Evolutionary conservation across 2,888 invertebrate genomes (phyloP).

Genomic region (Megalurothrips usitatus): DNA sequence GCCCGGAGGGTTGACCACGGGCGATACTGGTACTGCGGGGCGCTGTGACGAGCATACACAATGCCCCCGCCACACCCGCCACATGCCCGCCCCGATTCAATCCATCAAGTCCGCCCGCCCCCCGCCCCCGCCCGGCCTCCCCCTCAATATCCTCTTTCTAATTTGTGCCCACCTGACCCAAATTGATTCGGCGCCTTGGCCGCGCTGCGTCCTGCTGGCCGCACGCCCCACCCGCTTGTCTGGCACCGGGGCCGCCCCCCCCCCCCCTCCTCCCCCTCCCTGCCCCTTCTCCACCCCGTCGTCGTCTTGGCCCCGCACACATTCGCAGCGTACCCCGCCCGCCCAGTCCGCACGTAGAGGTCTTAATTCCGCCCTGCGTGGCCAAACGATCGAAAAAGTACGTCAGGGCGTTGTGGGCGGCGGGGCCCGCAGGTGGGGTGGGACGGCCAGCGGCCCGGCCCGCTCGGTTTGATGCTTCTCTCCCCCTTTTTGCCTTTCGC

Average conservation of each 20-base stretch:
- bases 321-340: too few species aligned
- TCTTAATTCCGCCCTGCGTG: too few species aligned
- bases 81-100: background rate
- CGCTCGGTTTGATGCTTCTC: too few species aligned
- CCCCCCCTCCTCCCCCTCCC: background rate
- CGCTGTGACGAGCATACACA: conserved; percentile 6
- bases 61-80: background rate
- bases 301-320: too few species aligned
- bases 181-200: background rate
- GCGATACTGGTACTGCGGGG: background rate
- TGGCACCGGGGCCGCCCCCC: background rate
- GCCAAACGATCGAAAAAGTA: too few species aligned
- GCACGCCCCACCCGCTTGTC: background rate
- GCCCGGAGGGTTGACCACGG: too few species aligned
- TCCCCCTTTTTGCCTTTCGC: too few species aligned
- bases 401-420: too few species aligned
- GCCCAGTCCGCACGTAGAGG: too few species aligned
- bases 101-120: background rate
- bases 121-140: background rate
- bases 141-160: background rate
- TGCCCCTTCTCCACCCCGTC: background rate
- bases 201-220: background rate
- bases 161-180: conserved; percentile 13
- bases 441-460: too few species aligned
- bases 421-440: too few species aligned